Evolutionary conservation across 1,140 invertebrate genomes (phyloP), one percentile per base, ranked within the genome.

Genomic region (Anastrepha ludens): DNA sequence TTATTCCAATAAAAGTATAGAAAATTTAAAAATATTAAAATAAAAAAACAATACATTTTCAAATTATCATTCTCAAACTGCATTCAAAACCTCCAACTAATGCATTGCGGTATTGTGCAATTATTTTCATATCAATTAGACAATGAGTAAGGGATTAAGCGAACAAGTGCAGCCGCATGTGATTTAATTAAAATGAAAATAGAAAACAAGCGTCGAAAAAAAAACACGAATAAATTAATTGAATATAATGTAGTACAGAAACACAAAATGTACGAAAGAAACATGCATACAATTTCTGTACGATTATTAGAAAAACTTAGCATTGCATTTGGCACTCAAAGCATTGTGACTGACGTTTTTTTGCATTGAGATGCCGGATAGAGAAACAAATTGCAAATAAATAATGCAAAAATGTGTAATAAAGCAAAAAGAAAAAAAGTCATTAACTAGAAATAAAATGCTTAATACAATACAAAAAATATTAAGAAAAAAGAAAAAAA

Each of bases 121-220:
- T 74, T 13, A 15, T 44, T 74, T 74, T 74, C 67, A 15, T 41
- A 74, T 47, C 41, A 13, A 74, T 11, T 74, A 74, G 41, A 74
- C 67, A 74, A 74, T 74, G 41, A 70, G 41, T 29, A 70, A 70
- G 11, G 67, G 39, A 70, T 47, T 70, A 70, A 20, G 39, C 13
- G 13, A 70, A 65, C n/a, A 65, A 70, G 3, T 17, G 41, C 41
- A 39, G 39, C 39, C 41, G 67, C 11, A 74, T 74, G 67, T 74
- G 67, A 74, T 74, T 74, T 74, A 74, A 74, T 74, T 74, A 47
- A 15, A 74, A 7, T 74, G 67, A 15, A 74, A 74, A 47, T 74
- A 47, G 39, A 47, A 74, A 17, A 74, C 67, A 74, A 74, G 39
- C 13, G 67, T 15, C 44, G 41, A 74, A 47, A 41, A 47, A 47